Conservation (phyloP, 2,113 vertebrate genomes). For the Bettongia penicillata region DNA sequence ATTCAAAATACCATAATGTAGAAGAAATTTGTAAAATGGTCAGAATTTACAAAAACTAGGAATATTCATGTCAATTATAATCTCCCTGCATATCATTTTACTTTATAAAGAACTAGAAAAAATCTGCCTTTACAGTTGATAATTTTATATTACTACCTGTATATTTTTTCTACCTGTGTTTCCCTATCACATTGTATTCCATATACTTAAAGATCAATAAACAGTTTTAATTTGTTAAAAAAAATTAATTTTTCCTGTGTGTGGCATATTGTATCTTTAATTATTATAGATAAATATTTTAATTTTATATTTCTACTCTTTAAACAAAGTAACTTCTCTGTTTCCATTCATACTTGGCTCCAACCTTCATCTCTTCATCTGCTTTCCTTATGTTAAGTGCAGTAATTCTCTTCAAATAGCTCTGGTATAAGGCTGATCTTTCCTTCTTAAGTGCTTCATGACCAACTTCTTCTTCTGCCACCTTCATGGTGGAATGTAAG, state of each 20-base stretch:
- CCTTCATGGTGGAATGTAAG: not conserved
- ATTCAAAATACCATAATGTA: not conserved
- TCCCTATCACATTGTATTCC: not conserved
- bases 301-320: not conserved
- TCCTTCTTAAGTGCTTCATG: not conserved
- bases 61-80: not conserved
- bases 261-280: not conserved
- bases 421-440: not conserved
- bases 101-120: not conserved
- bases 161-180: not conserved
- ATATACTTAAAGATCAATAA: not conserved
- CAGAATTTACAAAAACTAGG: slow-evolving; percentile 15
- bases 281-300: not conserved
- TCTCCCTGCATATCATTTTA: not conserved
- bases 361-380: not conserved
- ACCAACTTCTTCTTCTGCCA: not conserved
- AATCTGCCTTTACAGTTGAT: not conserved
- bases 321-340: not conserved
- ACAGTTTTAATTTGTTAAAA: not conserved
- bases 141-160: not conserved
- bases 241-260: not conserved
- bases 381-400: not conserved
- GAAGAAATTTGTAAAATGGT: not conserved
- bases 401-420: not conserved
- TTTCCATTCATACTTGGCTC: not conserved